Conservation (phyloP, 2,113 vertebrate genomes). For the Rissa tridactyla region DNA sequence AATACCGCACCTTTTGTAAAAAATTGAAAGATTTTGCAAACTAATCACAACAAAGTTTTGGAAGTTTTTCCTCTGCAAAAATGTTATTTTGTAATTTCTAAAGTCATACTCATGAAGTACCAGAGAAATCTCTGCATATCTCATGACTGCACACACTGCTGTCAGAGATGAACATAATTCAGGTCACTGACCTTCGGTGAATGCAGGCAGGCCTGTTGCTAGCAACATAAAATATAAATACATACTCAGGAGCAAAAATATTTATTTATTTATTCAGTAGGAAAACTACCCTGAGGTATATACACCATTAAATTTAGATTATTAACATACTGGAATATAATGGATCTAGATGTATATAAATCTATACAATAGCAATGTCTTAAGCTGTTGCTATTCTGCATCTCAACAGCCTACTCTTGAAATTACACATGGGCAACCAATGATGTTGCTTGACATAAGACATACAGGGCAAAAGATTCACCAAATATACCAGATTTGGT, state of each 20-base stretch:
- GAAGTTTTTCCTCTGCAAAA: background rate
- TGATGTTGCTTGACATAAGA: background rate
- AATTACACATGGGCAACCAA: background rate
- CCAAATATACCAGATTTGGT: background rate
- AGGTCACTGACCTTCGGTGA: constrained; percentile 50
- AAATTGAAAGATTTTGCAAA: background rate
- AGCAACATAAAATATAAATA: constrained; percentile 38
- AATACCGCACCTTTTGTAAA: background rate
- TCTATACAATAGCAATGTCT: background rate
- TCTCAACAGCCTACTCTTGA: background rate
- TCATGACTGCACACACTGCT: background rate
- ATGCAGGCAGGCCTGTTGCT: constrained; percentile 39
- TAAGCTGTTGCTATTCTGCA: background rate
- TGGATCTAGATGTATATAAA: background rate
- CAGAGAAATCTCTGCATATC: background rate
- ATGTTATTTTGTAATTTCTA: background rate
- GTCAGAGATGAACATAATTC: constrained; percentile 37
- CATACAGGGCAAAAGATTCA: background rate
- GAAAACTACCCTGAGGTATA: background rate
- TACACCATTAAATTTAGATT: background rate
- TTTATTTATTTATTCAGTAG: background rate
- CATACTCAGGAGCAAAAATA: background rate
- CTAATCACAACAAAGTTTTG: background rate
- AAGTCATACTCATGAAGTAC: background rate
- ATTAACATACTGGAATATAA: background rate